These are phyloP conservation scores for Micromesistius poutassou DNA, from an alignment of 2,797 vertebrate genomes.

Conservation along the genomic window DNA sequence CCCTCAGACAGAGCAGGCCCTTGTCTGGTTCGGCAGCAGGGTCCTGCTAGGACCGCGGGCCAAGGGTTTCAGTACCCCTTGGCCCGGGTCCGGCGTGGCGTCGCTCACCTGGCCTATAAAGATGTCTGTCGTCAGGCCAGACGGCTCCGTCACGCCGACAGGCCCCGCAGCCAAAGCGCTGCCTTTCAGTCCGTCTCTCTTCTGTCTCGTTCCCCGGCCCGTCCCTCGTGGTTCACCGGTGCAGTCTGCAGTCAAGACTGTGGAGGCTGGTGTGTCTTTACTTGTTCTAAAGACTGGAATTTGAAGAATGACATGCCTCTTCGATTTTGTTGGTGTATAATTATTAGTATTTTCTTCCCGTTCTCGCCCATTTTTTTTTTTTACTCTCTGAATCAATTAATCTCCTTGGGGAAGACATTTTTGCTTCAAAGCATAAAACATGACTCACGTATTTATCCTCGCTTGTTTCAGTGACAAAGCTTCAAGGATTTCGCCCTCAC, in stretches of 20 bases:
- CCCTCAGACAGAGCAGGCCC: constrained; percentile 57
- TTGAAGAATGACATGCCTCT: background rate
- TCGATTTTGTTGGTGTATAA: background rate
- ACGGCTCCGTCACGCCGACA: constrained; percentile 25
- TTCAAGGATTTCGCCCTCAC: background rate
- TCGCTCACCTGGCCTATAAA: constrained; percentile 54
- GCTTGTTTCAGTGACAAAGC: background rate
- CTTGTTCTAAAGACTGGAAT: background rate
- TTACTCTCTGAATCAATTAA: background rate
- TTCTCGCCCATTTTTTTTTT: background rate
- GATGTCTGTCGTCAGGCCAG: constrained; percentile 54
- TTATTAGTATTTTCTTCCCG: background rate
- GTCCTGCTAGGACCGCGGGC: constrained; percentile 40
- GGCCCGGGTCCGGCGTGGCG: constrained; percentile 30
- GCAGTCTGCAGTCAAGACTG: background rate
- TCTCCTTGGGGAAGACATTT: background rate
- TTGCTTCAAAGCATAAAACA: background rate
- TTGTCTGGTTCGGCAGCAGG: constrained; percentile 58
- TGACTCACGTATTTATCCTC: background rate
- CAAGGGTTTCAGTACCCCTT: constrained; percentile 31
- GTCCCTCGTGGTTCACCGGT: background rate
- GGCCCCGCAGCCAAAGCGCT: constrained; percentile 37
- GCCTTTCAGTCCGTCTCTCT: constrained; percentile 19
- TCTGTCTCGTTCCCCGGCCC: background rate
- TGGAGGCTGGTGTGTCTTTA: background rate